Evolutionary conservation across 2,888 invertebrate species (phyloP), one percentile per base, ranked within the genome.

Genomic region (Morpho helenor): DNA sequence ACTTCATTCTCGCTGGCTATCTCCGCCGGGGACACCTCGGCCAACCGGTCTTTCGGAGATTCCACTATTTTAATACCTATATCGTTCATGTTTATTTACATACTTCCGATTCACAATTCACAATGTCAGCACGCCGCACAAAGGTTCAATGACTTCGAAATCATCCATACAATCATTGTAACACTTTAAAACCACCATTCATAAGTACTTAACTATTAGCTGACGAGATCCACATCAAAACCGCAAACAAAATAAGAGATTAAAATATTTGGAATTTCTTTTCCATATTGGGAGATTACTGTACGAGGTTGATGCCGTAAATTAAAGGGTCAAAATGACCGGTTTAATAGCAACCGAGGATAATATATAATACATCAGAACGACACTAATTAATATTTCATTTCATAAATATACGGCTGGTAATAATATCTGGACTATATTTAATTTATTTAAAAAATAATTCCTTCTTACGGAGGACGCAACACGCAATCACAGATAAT

Each of bases 51-150:
- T 77, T 87, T 87, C 66, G 79, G 81, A 75, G 85, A 80, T 79
- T 87, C 88, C 75, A 80, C 83, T 82, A 80, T 79, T 82, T 88
- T 88, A 72, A 85, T 79, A 73, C 79, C 85, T 83, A 83, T 83
- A 87, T 88, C 88, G 81, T 89, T 89, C 89, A 90, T 90, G 87
- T 87, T 90, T 89, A 89, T 88, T 88, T 87, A 89, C 89, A 90
- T 90, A 87, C 83, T 90, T 89, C 77, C 80, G 80, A 82, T 73
- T 77, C 79, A 76, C 78, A 77, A 70, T 76, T 79, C 84, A 84
- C 84, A 81, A 80, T 75, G 79, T 84, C 82, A 84, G 80, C 82
- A 87, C 77, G 82, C 85, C 80, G 85, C 78, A 76, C 70, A 66
- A 68, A 80, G 75, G 82, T 84, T 84, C 82, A 82, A 73, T 80